Conservation (phyloP, 2,888 invertebrate species). For the Artemia sp. region DNA sequence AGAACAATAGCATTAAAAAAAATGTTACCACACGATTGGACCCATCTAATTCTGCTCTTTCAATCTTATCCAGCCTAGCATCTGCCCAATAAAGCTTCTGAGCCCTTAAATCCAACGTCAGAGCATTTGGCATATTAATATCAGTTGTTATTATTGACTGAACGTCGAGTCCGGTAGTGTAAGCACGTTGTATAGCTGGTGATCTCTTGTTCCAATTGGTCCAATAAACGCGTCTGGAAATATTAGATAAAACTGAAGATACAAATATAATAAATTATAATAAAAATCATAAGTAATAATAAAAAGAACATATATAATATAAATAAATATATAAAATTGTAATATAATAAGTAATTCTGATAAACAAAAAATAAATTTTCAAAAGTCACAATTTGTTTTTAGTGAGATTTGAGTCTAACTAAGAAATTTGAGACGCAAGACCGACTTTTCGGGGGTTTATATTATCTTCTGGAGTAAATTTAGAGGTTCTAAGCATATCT, state of each 20-base stretch:
- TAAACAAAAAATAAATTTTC: too few relatives aligned
- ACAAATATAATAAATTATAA: background rate
- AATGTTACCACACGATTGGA: conserved; percentile 44
- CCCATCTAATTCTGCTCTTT: conserved; percentile 62
- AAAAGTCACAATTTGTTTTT: too few relatives aligned
- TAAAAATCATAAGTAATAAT: background rate
- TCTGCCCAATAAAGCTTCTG: conserved; percentile 69
- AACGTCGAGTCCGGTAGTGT: conserved; percentile 45
- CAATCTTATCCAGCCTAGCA: conserved; percentile 65
- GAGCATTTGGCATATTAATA: conserved; percentile 68
- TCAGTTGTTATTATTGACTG: conserved; percentile 56
- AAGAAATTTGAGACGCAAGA: too few relatives aligned
- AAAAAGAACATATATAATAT: background rate
- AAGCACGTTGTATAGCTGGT: conserved; percentile 63
- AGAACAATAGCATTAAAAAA: background rate
- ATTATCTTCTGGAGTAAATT: too few relatives aligned
- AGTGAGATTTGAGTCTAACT: too few relatives aligned
- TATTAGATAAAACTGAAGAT: conserved; percentile 15
- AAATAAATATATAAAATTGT: conserved; percentile 1
- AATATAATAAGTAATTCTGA: background rate
- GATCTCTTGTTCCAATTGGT: conserved; percentile 71
- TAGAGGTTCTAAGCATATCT: too few relatives aligned
- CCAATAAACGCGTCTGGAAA: conserved; percentile 53
- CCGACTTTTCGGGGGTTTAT: too few relatives aligned
- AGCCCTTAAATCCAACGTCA: conserved; percentile 53